A percentile compares a stretch with the other conserved stretches of the same genome.
Evolutionary conservation across 2,888 invertebrate genomes (phyloP).

Genomic region (Ecliptopera silaceata): DNA sequence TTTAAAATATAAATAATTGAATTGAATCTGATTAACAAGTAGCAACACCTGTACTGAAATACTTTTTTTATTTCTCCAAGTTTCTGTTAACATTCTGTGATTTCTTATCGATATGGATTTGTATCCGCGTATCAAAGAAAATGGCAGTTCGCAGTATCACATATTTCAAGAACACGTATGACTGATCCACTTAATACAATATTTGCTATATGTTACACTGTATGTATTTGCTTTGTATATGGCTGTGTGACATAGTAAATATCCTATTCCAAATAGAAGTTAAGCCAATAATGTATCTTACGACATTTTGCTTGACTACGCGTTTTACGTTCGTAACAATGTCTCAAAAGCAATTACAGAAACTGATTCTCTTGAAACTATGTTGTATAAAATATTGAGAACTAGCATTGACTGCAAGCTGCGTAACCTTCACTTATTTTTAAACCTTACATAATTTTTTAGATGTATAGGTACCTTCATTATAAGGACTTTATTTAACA

Average conservation of each 20-base stretch:
- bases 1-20: no score
- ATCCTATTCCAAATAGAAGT: neutral
- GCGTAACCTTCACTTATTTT: no score
- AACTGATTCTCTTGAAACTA: neutral
- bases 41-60: no score
- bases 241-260: neutral
- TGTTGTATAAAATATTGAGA: neutral
- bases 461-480: no score
- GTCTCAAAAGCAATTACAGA: neutral
- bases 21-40: no score
- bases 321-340: neutral
- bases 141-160: neutral
- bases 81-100: no score
- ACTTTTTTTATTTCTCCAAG: no score
- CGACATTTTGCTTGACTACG: neutral
- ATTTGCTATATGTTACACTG: neutral
- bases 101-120: no score
- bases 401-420: no score
- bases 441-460: no score
- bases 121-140: neutral
- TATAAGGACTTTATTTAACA: no score
- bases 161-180: neutral
- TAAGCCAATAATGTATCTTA: neutral
- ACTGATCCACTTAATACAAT: no score
- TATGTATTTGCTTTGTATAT: neutral